A percentile compares a stretch with the other conserved stretches of the same genome.
Conservation (phyloP, 2,113 vertebrate genomes). For the Stomatorhinus ivindoensis region DNA sequence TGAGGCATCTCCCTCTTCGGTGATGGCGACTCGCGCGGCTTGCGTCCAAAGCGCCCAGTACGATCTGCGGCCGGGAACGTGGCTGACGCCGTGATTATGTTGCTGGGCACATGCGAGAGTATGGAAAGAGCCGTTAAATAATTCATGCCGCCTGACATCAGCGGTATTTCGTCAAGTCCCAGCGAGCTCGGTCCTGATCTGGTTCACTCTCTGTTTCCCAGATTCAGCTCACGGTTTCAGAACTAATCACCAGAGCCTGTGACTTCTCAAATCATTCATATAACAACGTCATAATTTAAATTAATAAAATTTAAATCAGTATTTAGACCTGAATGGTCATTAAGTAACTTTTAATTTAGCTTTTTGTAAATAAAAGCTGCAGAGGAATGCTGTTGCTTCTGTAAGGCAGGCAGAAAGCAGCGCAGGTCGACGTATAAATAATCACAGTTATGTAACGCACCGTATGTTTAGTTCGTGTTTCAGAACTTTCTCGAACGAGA, state of each 20-base stretch:
- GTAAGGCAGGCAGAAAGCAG: not conserved
- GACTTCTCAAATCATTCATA: not conserved
- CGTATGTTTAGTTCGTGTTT: not conserved
- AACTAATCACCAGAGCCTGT: not conserved
- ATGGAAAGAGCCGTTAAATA: constrained; percentile 6
- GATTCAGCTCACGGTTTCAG: not conserved
- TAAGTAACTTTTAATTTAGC: not conserved
- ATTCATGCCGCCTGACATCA: not conserved
- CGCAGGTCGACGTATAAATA: not conserved
- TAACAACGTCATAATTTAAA: not conserved
- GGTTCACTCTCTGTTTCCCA: not conserved
- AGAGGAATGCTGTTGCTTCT: not conserved
- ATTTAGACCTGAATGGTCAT: not conserved
- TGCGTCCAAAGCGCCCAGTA: not conserved
- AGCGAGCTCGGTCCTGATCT: not conserved
- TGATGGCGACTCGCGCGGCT: not conserved
- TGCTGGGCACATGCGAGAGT: not conserved
- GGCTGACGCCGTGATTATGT: not conserved
- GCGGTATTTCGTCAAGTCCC: not conserved
- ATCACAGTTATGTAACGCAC: not conserved
- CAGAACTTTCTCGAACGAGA: not conserved
- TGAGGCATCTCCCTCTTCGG: not conserved
- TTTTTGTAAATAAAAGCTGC: not conserved
- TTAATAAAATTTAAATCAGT: not conserved
- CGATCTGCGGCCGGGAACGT: not conserved